Evolutionary conservation across 2,888 invertebrate species (phyloP).

Genomic region (Drosophila barbarae): DNA sequence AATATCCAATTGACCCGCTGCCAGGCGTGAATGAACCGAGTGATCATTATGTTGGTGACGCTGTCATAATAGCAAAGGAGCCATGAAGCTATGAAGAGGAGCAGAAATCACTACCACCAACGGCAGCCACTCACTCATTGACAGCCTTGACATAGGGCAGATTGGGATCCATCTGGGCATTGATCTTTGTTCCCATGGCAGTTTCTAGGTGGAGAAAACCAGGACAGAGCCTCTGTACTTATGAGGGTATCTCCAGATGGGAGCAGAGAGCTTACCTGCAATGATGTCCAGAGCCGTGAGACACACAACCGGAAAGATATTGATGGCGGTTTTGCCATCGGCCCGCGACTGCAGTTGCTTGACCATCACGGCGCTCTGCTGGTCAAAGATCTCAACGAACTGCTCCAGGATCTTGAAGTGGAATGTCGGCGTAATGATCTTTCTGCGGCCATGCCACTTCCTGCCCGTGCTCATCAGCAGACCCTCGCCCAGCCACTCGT

Average conservation of each 20-base stretch:
- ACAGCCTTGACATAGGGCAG: conserved; percentile 87
- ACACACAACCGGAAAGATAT: conserved; percentile 83
- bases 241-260: no score
- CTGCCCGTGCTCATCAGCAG: conserved; percentile 75
- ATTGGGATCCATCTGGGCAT: conserved; percentile 82
- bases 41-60: conserved; percentile 66
- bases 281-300: conserved; percentile 83
- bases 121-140: conserved; percentile 81
- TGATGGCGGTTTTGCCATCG: conserved; percentile 76
- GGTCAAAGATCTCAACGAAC: conserved; percentile 86
- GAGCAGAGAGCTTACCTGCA: conserved; percentile 51
- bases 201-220: conserved; percentile 59
- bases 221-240: no score
- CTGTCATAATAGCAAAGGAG: conserved; percentile 37
- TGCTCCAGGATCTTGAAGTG: conserved; percentile 89
- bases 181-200: conserved; percentile 75
- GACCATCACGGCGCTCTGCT: conserved; percentile 82
- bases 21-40: conserved; percentile 70
- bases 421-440: conserved; percentile 86
- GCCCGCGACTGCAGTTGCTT: conserved; percentile 81
- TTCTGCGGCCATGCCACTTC: conserved; percentile 85
- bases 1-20: conserved; percentile 70
- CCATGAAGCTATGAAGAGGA: background rate
- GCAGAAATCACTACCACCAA: no score
- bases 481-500: conserved; percentile 76